Evolutionary conservation across 2,113 vertebrate species (phyloP), one percentile per base, ranked within the genome.

Genomic region (Tragelaphus scriptus): DNA sequence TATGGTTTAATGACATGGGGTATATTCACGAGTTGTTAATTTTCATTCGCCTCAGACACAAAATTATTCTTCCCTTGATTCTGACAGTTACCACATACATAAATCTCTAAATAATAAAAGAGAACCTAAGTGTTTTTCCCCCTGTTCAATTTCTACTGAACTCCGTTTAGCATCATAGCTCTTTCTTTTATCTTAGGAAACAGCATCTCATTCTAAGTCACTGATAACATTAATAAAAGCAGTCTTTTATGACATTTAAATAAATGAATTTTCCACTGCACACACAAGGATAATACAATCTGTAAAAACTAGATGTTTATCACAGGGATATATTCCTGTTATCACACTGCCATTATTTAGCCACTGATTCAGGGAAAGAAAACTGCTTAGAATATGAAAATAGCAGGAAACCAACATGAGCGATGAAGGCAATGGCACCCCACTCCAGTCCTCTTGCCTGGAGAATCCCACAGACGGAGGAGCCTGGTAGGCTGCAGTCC

Each of bases 221-320:
- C 93, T 96, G 97, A 93, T 88, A 51, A 84, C 95, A 98, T 98
- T 98, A 98, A 98, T 98, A 98, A 98, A 98, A 98, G 49, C 71
- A 68, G 63, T 82, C 96, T 95, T 89, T 98, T 94, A 90, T 95
- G 97, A 90, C 96, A 97, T 95, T 91, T 96, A 92, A 98, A 98
- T 97, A 97, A 98, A 98, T 97, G 92, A 85, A 94, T 98, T 98
- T 98, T 93, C 94, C 97, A 98, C 97, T 88, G 90, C 81, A 13
- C 61, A 36, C 92, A 82, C 96, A 98, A 98, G 98, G 96, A 97
- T 92, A 96, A 79, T 97, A 89, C 3, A 98, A 98, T 97, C 94
- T 98, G 75, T 49, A 95, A 96, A 96, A 97, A 98, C 23, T 15
- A n/a, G 63, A 30, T 96, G 80, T 97, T 98, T 96, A 96, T 98